Conservation (phyloP, 92 coral and sea anemone species). For the Montipora capitata region DNA sequence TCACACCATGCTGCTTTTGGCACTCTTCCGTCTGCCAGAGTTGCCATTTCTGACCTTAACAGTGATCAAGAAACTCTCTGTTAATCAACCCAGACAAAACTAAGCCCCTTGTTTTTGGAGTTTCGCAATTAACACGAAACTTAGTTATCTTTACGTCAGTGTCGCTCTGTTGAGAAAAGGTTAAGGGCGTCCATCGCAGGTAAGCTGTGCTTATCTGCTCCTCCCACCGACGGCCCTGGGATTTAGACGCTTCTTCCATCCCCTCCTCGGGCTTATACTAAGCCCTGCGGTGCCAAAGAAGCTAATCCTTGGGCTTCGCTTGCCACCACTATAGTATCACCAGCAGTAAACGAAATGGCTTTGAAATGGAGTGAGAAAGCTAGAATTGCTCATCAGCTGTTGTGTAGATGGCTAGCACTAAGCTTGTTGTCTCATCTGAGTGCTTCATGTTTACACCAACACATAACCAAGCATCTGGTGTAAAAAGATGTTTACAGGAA, state of each 20-base stretch:
- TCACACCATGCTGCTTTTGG: conserved; percentile 6
- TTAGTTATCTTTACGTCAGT: neutral
- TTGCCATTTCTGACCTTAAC: neutral
- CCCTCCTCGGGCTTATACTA: no score
- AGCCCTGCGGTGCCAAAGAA: no score
- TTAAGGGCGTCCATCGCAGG: no score
- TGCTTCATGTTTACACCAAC: conserved; percentile 66
- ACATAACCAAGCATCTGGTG: conserved; percentile 61
- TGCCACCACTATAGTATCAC: no score
- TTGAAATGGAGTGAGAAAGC: conserved; percentile 33
- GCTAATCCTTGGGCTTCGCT: no score
- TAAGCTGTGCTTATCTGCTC: no score
- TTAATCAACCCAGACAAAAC: no score
- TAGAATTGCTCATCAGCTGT: conserved; percentile 51
- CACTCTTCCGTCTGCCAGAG: neutral
- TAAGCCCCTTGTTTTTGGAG: neutral
- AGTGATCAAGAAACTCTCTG: neutral
- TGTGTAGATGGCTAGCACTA: conserved; percentile 52
- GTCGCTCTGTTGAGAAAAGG: neutral
- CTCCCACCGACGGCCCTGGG: no score
- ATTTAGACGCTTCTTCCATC: no score
- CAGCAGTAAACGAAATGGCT: neutral
- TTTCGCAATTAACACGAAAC: conserved; percentile 1
- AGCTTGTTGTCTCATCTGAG: conserved; percentile 35
- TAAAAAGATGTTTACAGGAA: conserved; percentile 31